A percentile compares a stretch with the other conserved stretches of the same genome.
Evolutionary conservation across 2,888 invertebrate genomes (phyloP).

Genomic region (Anthoptus insignis): DNA sequence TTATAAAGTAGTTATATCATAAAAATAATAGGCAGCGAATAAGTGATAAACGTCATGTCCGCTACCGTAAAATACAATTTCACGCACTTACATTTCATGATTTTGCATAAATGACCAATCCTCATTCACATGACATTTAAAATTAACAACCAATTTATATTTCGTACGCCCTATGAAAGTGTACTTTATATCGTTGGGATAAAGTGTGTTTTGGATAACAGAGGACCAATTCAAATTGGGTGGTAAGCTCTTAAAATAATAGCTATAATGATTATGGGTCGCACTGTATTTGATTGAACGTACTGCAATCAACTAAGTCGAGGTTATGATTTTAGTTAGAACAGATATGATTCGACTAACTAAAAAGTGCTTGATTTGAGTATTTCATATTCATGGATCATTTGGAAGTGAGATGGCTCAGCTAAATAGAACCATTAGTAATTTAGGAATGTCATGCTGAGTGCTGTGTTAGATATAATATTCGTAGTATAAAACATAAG

Average conservation of each 20-base stretch:
- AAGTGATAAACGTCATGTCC: conserved; percentile 24
- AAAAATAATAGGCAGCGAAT: conserved; percentile 19
- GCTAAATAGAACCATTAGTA: not conserved
- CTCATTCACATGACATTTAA: conserved; percentile 54
- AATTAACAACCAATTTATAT: conserved; percentile 49
- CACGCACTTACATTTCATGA: conserved; percentile 46
- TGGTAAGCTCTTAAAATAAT: conserved; percentile 44
- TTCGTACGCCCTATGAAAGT: conserved; percentile 20
- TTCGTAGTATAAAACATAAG: not conserved
- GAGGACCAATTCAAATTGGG: conserved; percentile 27
- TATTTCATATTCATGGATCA: conserved; percentile 28
- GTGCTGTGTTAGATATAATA: not conserved
- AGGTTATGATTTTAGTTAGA: conserved; percentile 65
- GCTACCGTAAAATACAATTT: conserved; percentile 46
- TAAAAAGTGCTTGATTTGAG: conserved; percentile 51
- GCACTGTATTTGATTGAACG: conserved; percentile 67
- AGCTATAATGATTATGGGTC: conserved; percentile 47
- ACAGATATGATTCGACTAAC: conserved; percentile 63
- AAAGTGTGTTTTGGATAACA: conserved; percentile 35
- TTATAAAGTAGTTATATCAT: not conserved
- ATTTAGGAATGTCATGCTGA: not conserved
- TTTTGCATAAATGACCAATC: conserved; percentile 55
- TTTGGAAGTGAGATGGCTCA: not conserved
- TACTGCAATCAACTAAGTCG: conserved; percentile 63
- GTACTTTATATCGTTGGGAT: conserved; percentile 17